Evolutionary conservation across 2,888 invertebrate species (phyloP), one percentile per base, ranked within the genome.

Genomic region (Nemotelus nigrinus): DNA sequence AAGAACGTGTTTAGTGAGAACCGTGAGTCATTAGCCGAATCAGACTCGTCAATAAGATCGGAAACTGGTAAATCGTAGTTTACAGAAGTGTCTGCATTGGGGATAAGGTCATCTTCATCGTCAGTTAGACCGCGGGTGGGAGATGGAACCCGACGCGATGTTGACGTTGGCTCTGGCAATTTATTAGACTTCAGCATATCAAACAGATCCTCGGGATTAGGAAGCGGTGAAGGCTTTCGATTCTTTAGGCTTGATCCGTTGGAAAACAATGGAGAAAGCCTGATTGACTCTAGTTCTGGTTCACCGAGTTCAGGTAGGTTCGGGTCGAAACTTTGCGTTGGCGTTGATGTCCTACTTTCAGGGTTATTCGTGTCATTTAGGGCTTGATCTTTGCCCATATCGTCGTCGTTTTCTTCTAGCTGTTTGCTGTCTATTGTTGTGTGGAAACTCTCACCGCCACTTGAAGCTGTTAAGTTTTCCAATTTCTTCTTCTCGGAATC

Each of bases 1-100:
- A 77, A 77, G 57, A 77, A 77, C 41, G 76, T 77, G 43, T 77
- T 77, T 41, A 77, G 41, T 2, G 76, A 77, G 41, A 77, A 77
- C 43, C 68, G 44, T 10, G 67, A 55, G 57, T 76, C 74, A 39
- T 74, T 47, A n/a, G 47, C 63, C 4, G 60, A 74, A n/a, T 6
- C 43, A 4, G 70, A 70, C 8, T 70, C 70, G 6, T 70, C 70
- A 55, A 39, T 4, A 44, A 70, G 5, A 41, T 70, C 70, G 39
- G 55, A 10, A 55, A 55, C 70, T 4, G 72, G 72, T 2, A 47
- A 58, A 25, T 25, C 25, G 25, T 25, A 25, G 25, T 25, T 25
- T 25, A 25, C 25, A 3, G 57, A 39, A 44, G 58, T 47, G 3
- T 8, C n/a, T 72, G n/a, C 45, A 3, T 63, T 63, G 25, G n/a